Evolutionary conservation across 2,797 vertebrate species (phyloP).

Genomic region (Lepus oiostolus): DNA sequence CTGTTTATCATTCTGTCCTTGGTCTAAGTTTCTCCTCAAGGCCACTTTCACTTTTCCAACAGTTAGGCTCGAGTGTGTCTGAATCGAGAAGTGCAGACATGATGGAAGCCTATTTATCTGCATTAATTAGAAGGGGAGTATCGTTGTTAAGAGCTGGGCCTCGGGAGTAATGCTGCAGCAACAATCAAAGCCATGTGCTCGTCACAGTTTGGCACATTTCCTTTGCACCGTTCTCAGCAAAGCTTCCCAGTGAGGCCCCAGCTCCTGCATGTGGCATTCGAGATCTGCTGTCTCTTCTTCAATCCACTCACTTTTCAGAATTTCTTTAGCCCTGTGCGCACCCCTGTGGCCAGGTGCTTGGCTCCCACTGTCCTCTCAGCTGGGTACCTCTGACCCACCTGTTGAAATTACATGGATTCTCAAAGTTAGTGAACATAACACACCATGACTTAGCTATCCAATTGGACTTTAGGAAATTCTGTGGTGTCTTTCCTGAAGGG

Average conservation of each 20-base stretch:
- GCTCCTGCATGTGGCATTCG: background rate
- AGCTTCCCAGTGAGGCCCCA: background rate
- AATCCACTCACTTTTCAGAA: background rate
- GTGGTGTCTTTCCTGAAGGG: background rate
- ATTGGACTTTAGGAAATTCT: background rate
- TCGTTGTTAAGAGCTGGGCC: background rate
- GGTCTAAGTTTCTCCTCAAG: constrained; percentile 87
- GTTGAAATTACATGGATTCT: background rate
- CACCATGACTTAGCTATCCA: too few species aligned
- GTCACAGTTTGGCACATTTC: background rate
- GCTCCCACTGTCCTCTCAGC: constrained; percentile 37
- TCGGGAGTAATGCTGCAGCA: background rate
- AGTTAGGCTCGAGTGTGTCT: constrained; percentile 85
- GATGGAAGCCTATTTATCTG: constrained; percentile 85
- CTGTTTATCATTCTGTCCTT: constrained; percentile 88
- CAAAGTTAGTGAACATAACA: background rate
- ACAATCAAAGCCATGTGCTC: background rate
- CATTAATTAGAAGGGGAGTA: constrained; percentile 81
- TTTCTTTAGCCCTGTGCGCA: background rate
- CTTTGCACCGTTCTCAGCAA: constrained; percentile 68
- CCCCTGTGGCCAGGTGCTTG: background rate
- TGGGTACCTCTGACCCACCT: background rate
- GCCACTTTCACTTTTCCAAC: constrained; percentile 85
- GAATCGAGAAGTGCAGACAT: constrained; percentile 82
- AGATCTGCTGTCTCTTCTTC: background rate